Conservation (phyloP, 2,797 vertebrate genomes). For the Pseudocheirus occidentalis region DNA sequence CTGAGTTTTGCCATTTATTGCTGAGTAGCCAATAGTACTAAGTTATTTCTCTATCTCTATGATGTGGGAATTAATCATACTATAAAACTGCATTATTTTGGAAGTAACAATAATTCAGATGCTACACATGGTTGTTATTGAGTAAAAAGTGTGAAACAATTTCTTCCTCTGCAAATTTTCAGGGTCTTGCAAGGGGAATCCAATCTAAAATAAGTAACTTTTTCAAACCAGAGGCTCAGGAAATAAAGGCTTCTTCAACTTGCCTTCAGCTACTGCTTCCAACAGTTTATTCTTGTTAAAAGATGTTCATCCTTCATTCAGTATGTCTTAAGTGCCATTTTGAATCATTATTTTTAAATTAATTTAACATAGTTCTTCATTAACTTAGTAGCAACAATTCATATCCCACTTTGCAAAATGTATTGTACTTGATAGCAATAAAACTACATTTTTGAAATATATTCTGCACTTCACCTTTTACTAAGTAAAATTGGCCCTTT, state of each 20-base stretch:
- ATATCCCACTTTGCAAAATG: not conserved
- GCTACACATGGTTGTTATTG: constrained; percentile 26
- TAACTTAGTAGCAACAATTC: constrained; percentile 8
- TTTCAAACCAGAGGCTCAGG: constrained; percentile 47
- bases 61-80: constrained; percentile 39
- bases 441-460: not conserved
- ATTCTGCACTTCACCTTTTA: not conserved
- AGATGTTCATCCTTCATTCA: constrained; percentile 25
- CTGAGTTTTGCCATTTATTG: constrained; percentile 8
- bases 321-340: not conserved
- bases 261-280: constrained; percentile 36
- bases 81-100: constrained; percentile 24
- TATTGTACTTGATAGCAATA: not conserved
- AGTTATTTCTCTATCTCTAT: constrained; percentile 35
- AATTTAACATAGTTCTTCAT: constrained; percentile 44
- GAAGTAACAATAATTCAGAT: constrained; percentile 30
- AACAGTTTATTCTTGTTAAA: constrained; percentile 58
- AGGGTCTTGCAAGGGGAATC: not conserved
- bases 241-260: constrained; percentile 53
- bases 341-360: constrained; percentile 48
- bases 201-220: constrained; percentile 25
- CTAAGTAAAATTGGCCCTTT: not conserved
- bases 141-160: constrained; percentile 28
- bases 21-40: constrained; percentile 17
- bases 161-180: not conserved